phyloP scores from a whole-genome alignment of 1,140 invertebrate genomes.

The Eurosta solidaginis region DNA sequence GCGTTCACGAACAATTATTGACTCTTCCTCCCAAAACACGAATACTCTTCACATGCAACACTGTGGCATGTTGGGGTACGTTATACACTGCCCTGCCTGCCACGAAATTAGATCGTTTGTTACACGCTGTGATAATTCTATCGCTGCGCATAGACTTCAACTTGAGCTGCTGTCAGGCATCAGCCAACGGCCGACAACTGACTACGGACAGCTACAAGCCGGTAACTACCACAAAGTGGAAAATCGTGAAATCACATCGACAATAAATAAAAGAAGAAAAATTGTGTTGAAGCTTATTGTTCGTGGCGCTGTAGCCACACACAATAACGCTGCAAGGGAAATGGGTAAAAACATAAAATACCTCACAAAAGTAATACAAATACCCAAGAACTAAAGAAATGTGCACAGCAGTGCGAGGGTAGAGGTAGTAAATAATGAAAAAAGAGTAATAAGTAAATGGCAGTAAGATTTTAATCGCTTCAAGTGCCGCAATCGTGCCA shows the following conservation, averaged over 20 bases:
- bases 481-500: slow-evolving; percentile 11
- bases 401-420: not conserved
- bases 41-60: not conserved
- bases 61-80: not conserved
- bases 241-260: slow-evolving; percentile 17
- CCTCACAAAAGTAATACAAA: too few species aligned
- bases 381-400: too few species aligned
- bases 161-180: slow-evolving; percentile 2
- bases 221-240: not conserved
- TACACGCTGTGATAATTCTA: slow-evolving; percentile 27
- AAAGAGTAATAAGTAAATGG: not conserved
- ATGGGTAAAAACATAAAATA: too few species aligned
- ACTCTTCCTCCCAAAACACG: too few species aligned
- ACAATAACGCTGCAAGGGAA: too few species aligned
- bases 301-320: not conserved
- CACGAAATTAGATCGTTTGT: slow-evolving; percentile 7
- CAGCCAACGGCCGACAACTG: not conserved
- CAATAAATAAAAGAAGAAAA: not conserved
- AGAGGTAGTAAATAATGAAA: not conserved
- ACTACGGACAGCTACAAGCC: too few species aligned
- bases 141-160: not conserved
- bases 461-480: slow-evolving; percentile 27
- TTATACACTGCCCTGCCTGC: not conserved
- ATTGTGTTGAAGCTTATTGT: not conserved
- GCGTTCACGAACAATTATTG: too few species aligned